Base-by-base conservation (phyloP, 2,113 vertebrate species). In the Aptenodytes patagonicus region DNA sequence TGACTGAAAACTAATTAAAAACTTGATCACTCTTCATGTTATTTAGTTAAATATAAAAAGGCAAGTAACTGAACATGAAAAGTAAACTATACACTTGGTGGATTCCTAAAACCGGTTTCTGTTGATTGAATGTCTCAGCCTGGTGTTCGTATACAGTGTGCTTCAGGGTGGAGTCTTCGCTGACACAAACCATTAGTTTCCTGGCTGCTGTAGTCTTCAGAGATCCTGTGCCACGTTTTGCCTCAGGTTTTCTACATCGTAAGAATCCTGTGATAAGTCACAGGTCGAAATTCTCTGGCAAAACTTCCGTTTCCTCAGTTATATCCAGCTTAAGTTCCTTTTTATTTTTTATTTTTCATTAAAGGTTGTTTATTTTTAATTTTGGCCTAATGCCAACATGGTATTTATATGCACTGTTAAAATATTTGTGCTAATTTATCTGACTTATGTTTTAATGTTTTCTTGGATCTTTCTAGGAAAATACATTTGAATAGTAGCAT, bases 11-110 rank as follows among this genome's bases (percentile, higher is more conserved):
- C 15, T 47, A 21, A 21, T 20, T 40, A 47, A 64, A 62, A 86
- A 29, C 24, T 70, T 17, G 31, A 34, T 57, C 31, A 3, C 17
- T 75, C 17, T 42, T 84, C 21, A 3, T 15, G 42, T 51, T 88
- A 17, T 49, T 62, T 79, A 84, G 72, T 47, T 76, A 64, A 71
- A 69, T 17, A 36, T 16, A 36, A 34, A 89, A 3, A 29, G 24
- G 13, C 8, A 0, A 87, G 57, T 60, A 51, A 44, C 52, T 8
- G 0, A 78, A 55, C 0, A 0, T 52, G 73, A 34, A 34, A 84
- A 61, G 57, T 19, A 52, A 57, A 31, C 4, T 1, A 54, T 24
- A 12, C 21, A 12, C 10, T 42, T 49, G 47, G 61, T 26, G 44
- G 32, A 36, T 75, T 77, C 73, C 81, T 64, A 71, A 40, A 66